These are phyloP conservation scores for Conistra vaccinii DNA, from an alignment of 2,888 invertebrate species.

Conservation along the genomic window DNA sequence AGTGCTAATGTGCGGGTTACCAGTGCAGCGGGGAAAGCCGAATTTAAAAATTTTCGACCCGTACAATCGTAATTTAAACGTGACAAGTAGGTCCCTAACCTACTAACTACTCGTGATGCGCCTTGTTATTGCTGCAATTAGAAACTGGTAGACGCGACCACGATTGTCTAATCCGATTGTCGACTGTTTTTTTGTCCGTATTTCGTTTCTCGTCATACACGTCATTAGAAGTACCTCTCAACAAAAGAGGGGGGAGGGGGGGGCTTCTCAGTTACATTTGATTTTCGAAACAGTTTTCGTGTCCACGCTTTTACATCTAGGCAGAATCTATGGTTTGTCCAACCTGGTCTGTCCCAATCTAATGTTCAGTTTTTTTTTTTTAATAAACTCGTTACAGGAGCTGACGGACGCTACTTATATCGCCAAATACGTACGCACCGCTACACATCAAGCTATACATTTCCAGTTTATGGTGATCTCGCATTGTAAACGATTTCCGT, in stretches of 20 bases:
- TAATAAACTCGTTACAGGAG: neutral
- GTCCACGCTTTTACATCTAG: too few relatives aligned
- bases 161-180: neutral
- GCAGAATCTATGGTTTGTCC: too few relatives aligned
- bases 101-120: neutral
- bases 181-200: neutral
- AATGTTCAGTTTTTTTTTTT: neutral
- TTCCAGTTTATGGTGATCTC: too few relatives aligned
- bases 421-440: neutral
- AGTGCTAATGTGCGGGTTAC: constrained; percentile 11
- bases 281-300: neutral
- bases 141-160: neutral
- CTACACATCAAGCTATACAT: too few relatives aligned
- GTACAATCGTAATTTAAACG: neutral
- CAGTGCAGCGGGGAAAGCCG: neutral
- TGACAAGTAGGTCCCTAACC: too few relatives aligned
- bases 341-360: neutral
- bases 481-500: too few relatives aligned
- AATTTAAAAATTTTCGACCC: too few relatives aligned
- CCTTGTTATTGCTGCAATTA: too few relatives aligned
- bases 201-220: neutral
- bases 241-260: too few relatives aligned
- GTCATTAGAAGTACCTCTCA: neutral
- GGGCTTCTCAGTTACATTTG: too few relatives aligned
- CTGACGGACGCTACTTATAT: too few relatives aligned